A percentile compares a stretch with the other conserved stretches of the same genome.
Conservation (phyloP, 2,797 vertebrate species). For the Tapera naevia region DNA sequence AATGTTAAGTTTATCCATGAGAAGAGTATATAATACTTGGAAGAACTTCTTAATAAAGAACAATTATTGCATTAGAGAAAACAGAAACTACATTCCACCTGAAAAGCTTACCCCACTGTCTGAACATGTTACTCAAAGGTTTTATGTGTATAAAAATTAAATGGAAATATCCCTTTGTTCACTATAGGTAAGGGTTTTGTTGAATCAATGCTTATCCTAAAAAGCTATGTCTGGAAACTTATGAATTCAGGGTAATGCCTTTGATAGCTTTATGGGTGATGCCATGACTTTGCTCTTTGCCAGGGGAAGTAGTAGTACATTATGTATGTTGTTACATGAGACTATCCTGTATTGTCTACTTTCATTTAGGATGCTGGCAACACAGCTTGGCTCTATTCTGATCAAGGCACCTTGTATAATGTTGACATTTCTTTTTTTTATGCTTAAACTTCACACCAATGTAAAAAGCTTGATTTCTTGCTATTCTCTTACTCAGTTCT, state of each 20-base stretch:
- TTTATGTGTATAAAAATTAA: neutral
- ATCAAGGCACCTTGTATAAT: neutral
- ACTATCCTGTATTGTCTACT: neutral
- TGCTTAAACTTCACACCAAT: neutral
- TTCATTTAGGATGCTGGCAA: neutral
- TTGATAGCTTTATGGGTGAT: neutral
- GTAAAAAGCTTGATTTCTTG: neutral
- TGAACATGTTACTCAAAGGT: neutral
- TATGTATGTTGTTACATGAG: fast-evolving
- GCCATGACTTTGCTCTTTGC: neutral
- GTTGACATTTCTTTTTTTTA: neutral
- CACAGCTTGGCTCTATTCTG: neutral
- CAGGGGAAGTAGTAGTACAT: neutral
- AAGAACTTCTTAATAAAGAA: neutral
- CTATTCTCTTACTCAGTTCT: neutral
- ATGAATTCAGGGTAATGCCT: neutral
- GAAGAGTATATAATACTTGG: neutral
- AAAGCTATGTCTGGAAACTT: neutral
- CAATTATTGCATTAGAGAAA: neutral
- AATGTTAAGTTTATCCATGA: neutral
- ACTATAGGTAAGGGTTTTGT: neutral
- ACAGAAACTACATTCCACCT: neutral
- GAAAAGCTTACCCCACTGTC: neutral
- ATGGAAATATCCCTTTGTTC: neutral
- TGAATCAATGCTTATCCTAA: neutral